Base-by-base conservation (phyloP, 2,888 invertebrate species). In the Hirtodrosophila confusa region DNA sequence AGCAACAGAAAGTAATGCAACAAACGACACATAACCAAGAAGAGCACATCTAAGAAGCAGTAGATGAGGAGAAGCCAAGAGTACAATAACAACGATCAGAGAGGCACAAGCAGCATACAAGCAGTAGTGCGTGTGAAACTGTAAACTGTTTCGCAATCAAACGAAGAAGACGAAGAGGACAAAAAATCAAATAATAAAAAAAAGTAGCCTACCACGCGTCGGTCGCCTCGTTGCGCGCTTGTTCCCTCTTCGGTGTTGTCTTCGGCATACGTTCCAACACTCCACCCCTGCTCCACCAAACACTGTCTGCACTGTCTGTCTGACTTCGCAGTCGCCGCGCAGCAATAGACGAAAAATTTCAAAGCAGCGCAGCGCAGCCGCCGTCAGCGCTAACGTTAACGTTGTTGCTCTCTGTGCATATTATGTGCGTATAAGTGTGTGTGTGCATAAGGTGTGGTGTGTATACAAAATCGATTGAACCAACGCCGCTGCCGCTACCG, bases 401-500 rank as follows among this genome's bases (percentile, higher is more conserved):
- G 53, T 60, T 54, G 48, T 48, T 33, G 40, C 39, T 55, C 60
- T 60, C 35, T 47, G 43, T 66, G 62, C 62, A 49, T 50, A 48
- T 33, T 33, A 41, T 51, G 55, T 47, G 35, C 33, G 39, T 50
- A 23, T 44, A 36, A 43, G 47, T 50, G 45, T 53, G 47, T 29
- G 65, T 54, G 65, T 61, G 63, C 67, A 67, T 66, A 80, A 84
- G 80, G 80, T 80, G 80, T 80, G 80, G 80, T 80, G 84, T 80
- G 57, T 82, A 80, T 80, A 80, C 66, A 76, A 84, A 84, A 82
- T 82, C 85, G 85, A 82, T 82, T 74, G 58, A 75, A 62, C 55
- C 51, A 70, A 56, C 63, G 70, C 48, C 37, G 57, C 17, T 27
- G 27, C 27, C 27, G 27, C 6, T 27, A 3, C 33, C 40, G 50